phyloP scores from a whole-genome alignment of 2,888 invertebrate genomes.

The Mesochorus sp. region DNA sequence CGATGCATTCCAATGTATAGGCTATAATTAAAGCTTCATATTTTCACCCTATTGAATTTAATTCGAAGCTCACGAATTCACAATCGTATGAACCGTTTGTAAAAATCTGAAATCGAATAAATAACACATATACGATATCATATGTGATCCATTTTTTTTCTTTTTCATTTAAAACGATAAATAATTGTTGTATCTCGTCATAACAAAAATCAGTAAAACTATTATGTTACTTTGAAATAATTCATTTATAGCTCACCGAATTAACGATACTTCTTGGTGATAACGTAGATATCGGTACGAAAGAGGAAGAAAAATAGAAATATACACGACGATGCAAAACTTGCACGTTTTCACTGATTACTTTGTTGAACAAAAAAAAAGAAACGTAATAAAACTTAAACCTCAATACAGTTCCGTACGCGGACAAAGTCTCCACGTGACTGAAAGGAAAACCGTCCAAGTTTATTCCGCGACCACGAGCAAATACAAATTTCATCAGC shows the following conservation, averaged over 20 bases:
- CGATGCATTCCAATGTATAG: too few relatives aligned
- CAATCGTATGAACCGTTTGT: too few relatives aligned
- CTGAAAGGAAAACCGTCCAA: constrained; percentile 68
- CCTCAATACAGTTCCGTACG: constrained; percentile 68
- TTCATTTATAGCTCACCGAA: constrained; percentile 34
- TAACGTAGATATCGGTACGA: constrained; percentile 35
- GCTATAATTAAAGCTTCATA: too few relatives aligned
- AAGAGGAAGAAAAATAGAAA: constrained; percentile 23
- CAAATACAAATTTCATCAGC: constrained; percentile 68
- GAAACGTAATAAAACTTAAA: constrained; percentile 11
- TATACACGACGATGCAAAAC: constrained; percentile 40
- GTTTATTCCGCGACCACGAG: constrained; percentile 64
- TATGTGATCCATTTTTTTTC: too few relatives aligned
- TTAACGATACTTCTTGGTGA: constrained; percentile 20
- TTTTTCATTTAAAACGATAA: too few relatives aligned
- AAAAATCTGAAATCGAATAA: too few relatives aligned
- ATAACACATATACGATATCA: too few relatives aligned
- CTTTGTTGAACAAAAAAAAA: constrained; percentile 18
- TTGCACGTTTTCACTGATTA: constrained; percentile 57
- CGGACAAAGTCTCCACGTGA: constrained; percentile 76
- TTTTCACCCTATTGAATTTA: too few relatives aligned
- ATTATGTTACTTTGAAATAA: too few relatives aligned
- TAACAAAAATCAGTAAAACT: too few relatives aligned
- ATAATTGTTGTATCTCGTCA: too few relatives aligned
- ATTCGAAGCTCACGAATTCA: too few relatives aligned